Evolutionary conservation across 2,797 vertebrate genomes (phyloP).

Genomic region (Diplodus puntazzo): DNA sequence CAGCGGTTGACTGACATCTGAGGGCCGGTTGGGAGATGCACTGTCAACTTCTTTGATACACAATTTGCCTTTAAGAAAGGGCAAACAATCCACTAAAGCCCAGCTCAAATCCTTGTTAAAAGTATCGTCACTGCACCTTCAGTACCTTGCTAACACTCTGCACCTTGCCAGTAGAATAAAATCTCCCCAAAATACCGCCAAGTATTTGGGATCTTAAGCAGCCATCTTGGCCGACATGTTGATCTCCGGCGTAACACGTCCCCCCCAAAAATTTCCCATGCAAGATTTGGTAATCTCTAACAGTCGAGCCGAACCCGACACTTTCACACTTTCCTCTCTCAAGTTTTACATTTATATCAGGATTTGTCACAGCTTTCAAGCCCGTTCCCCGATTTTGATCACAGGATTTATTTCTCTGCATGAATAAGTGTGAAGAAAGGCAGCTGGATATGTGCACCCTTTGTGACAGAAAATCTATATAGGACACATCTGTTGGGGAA

Average conservation of each 20-base stretch:
- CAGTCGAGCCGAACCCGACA: conserved; percentile 68
- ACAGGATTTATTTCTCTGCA: conserved; percentile 82
- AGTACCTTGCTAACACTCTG: conserved; percentile 31
- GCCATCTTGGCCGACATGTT: conserved; percentile 41
- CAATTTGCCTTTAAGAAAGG: not conserved
- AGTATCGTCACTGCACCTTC: not conserved
- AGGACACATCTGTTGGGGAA: conserved; percentile 72
- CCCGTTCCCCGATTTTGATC: conserved; percentile 77
- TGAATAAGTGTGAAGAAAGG: conserved; percentile 77
- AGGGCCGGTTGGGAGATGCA: not conserved
- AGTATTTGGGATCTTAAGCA: conserved; percentile 33
- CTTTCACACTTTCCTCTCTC: conserved; percentile 62
- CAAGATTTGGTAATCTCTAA: conserved; percentile 62
- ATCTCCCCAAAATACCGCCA: conserved; percentile 11
- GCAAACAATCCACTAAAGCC: not conserved
- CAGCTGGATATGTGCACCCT: conserved; percentile 76
- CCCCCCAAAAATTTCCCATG: conserved; percentile 30
- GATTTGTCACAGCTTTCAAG: conserved; percentile 83
- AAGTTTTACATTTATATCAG: conserved; percentile 83
- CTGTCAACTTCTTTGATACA: not conserved
- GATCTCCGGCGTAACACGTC: conserved; percentile 42
- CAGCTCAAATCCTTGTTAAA: conserved; percentile 1
- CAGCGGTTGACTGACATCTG: not conserved
- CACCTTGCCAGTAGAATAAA: conserved; percentile 8
- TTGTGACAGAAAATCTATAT: conserved; percentile 82